Percentiles rank a stretch among this genome's conserved stretches.
These are phyloP conservation scores for Ophioderma brevispina DNA, from an alignment of 35 echinoderm and acorn worm species.

Conservation along the genomic window DNA sequence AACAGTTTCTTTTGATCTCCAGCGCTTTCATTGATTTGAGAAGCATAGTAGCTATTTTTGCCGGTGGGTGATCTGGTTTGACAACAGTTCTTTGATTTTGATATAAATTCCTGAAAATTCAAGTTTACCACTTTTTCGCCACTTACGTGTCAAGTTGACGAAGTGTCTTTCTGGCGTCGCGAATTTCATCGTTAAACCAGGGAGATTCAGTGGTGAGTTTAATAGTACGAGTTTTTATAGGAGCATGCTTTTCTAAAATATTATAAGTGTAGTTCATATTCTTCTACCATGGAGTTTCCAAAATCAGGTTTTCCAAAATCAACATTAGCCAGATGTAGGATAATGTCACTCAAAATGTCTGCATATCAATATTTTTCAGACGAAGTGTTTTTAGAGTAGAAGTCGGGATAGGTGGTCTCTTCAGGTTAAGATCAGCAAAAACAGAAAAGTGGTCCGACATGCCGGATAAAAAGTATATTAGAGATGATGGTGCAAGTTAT, in stretches of 20 bases:
- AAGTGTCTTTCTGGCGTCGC: background rate
- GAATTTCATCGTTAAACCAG: background rate
- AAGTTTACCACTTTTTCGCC: background rate
- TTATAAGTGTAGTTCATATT: background rate
- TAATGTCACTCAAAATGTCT: too few relatives aligned
- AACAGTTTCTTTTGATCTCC: background rate
- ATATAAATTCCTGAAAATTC: background rate
- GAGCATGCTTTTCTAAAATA: background rate
- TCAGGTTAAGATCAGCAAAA: too few relatives aligned
- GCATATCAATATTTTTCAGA: too few relatives aligned
- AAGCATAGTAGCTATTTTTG: too few relatives aligned
- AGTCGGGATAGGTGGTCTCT: too few relatives aligned
- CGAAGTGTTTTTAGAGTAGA: too few relatives aligned
- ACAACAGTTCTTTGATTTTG: background rate
- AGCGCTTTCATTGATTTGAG: too few relatives aligned
- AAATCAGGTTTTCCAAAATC: background rate
- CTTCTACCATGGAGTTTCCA: background rate
- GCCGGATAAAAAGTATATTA: too few relatives aligned
- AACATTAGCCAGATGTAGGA: background rate
- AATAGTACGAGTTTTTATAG: background rate
- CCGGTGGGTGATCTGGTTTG: background rate
- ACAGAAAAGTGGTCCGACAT: too few relatives aligned
- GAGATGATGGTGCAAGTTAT: too few relatives aligned
- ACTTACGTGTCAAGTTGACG: background rate
- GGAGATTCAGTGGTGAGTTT: background rate